Conservation (phyloP, 2,888 invertebrate species). For the Leptinotarsa haldemani region DNA sequence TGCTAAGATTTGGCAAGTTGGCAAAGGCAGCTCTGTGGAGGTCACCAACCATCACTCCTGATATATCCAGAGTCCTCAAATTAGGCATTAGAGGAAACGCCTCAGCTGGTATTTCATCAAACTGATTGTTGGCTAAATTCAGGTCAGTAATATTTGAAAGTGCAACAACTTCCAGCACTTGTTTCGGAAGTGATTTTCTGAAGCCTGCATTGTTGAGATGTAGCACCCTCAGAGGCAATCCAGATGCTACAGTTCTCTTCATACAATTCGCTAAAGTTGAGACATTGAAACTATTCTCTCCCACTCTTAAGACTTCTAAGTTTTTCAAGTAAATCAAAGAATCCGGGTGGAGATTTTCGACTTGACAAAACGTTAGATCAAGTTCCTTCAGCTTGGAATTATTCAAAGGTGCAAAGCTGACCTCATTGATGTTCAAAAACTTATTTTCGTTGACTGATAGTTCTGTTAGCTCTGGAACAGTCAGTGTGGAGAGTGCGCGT, state of each 20-base stretch:
- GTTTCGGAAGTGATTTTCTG: constrained; percentile 67
- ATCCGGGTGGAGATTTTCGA: constrained; percentile 69
- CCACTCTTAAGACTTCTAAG: constrained; percentile 67
- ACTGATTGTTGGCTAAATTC: constrained; percentile 69
- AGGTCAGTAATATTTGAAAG: constrained; percentile 67
- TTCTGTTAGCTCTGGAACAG: constrained; percentile 66
- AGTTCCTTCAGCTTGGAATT: constrained; percentile 66
- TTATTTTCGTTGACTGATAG: constrained; percentile 70
- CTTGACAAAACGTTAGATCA: constrained; percentile 68
- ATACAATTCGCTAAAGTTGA: constrained; percentile 66
- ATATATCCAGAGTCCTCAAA: constrained; percentile 70
- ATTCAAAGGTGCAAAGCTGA: constrained; percentile 67
- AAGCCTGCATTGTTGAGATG: constrained; percentile 70
- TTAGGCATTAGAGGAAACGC: constrained; percentile 70
- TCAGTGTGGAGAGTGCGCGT: constrained; percentile 63
- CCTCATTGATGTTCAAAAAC: constrained; percentile 65
- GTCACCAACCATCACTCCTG: constrained; percentile 67
- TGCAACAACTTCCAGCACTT: constrained; percentile 61
- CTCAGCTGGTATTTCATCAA: constrained; percentile 68
- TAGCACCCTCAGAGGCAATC: constrained; percentile 66
- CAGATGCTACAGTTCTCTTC: constrained; percentile 58
- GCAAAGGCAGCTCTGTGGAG: constrained; percentile 68
- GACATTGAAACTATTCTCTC: constrained; percentile 69
- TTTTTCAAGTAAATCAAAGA: constrained; percentile 67
- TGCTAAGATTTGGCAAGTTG: constrained; percentile 69